These are phyloP conservation scores for Drosophila santomea DNA, from an alignment of 1,140 invertebrate genomes.

Conservation along the genomic window DNA sequence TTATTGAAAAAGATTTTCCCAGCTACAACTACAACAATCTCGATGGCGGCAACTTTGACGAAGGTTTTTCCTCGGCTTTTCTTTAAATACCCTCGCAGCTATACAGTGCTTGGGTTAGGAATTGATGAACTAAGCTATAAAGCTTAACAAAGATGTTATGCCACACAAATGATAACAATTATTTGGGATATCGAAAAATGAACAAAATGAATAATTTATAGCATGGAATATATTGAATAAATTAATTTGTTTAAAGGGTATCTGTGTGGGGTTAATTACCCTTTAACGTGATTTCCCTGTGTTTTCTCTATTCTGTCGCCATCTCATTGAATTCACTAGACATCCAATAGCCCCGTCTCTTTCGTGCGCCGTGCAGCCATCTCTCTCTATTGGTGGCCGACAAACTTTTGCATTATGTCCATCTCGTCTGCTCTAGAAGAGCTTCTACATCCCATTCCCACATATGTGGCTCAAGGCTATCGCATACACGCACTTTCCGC, in stretches of 20 bases:
- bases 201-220: too few species aligned
- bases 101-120: neutral
- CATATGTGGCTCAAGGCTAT: conserved; percentile 49
- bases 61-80: conserved; percentile 52
- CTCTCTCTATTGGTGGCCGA: conserved; percentile 22
- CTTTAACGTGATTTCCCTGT: neutral
- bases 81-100: neutral
- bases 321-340: conserved; percentile 13
- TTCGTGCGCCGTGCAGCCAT: neutral
- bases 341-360: conserved; percentile 3
- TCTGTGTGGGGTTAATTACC: conserved; percentile 1
- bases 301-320: neutral
- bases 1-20: conserved; percentile 32
- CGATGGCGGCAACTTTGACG: conserved; percentile 64
- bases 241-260: neutral
- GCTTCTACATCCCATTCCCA: conserved; percentile 22
- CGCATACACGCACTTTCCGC: conserved; percentile 44
- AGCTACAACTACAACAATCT: conserved; percentile 30
- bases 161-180: too few species aligned
- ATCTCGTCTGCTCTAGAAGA: conserved; percentile 7
- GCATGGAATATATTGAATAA: too few species aligned
- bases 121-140: neutral
- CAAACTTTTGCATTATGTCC: conserved; percentile 69
- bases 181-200: too few species aligned
- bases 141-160: too few species aligned